Percentiles rank a stretch among this genome's conserved stretches.
phyloP scores from a whole-genome alignment of 2,113 vertebrate species.

The Panthera leo region DNA sequence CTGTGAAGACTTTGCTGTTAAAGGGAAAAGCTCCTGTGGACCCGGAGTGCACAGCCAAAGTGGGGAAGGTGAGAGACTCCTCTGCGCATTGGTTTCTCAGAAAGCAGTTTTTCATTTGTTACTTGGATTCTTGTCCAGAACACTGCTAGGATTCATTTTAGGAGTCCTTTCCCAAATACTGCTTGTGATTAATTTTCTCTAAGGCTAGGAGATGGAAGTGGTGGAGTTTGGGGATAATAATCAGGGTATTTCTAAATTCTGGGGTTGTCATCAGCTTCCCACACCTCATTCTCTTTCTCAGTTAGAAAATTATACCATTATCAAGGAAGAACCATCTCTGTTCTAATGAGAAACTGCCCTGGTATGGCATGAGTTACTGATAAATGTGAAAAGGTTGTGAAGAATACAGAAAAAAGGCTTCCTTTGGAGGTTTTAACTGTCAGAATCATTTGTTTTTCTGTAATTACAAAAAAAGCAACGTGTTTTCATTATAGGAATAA shows the following conservation, averaged over 20 bases:
- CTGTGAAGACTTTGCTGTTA: conserved; percentile 89
- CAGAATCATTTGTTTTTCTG: conserved; percentile 1
- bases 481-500: conserved; percentile 24
- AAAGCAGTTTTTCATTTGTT: not conserved
- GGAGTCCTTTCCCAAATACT: not conserved
- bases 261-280: not conserved
- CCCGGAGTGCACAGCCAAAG: conserved; percentile 89
- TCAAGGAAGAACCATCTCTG: not conserved
- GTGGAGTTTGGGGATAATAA: not conserved
- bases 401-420: conserved; percentile 27
- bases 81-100: not conserved
- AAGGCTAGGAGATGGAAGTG: not conserved
- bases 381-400: not conserved
- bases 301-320: not conserved
- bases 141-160: not conserved
- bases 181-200: not conserved
- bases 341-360: not conserved
- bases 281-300: not conserved
- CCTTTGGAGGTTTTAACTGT: not conserved
- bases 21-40: conserved; percentile 94
- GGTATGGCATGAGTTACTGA: not conserved
- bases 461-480: conserved; percentile 41
- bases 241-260: not conserved
- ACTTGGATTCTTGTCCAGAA: not conserved
- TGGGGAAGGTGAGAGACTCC: conserved; percentile 87